A percentile compares a stretch with the other conserved stretches of the same genome.
Evolutionary conservation across 2,888 invertebrate species (phyloP).

Genomic region (Pseudococcus jackbeardsleyi): DNA sequence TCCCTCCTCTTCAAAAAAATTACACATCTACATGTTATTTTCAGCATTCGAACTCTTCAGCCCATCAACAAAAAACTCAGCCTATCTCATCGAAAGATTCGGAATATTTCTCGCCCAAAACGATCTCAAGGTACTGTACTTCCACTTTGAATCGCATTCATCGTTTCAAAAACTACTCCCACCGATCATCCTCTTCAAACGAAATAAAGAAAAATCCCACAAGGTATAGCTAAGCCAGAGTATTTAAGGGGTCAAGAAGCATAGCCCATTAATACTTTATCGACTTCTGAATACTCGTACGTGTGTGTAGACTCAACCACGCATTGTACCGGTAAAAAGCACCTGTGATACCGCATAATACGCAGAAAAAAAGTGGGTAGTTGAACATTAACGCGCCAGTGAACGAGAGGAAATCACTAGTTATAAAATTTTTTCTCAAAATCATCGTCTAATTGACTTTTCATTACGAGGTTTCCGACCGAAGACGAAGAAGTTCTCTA

Average conservation of each 20-base stretch:
- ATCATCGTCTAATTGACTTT: slow-evolving; percentile 43
- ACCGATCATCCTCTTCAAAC: neutral
- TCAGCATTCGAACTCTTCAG: too few relatives aligned
- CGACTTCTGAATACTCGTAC: slow-evolving; percentile 13
- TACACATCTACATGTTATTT: too few relatives aligned
- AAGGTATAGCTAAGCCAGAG: neutral
- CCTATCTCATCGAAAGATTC: too few relatives aligned
- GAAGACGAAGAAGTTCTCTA: neutral
- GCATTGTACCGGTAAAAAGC: neutral
- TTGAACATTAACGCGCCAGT: neutral
- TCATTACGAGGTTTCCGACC: slow-evolving; percentile 22
- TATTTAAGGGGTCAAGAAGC: neutral
- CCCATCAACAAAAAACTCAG: too few relatives aligned
- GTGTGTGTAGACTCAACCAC: neutral
- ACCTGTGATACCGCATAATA: neutral
- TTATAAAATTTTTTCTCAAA: slow-evolving; percentile 11
- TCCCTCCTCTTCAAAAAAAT: too few relatives aligned
- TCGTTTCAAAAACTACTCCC: neutral
- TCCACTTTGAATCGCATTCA: too few relatives aligned
- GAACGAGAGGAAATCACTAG: slow-evolving; percentile 18
- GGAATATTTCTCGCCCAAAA: too few relatives aligned
- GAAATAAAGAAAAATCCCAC: neutral
- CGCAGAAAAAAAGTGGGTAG: neutral
- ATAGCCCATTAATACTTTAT: slow-evolving; percentile 1
- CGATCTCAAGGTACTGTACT: too few relatives aligned